Conservation (phyloP, 2,888 invertebrate species). For the Cartodere bifasciata region DNA sequence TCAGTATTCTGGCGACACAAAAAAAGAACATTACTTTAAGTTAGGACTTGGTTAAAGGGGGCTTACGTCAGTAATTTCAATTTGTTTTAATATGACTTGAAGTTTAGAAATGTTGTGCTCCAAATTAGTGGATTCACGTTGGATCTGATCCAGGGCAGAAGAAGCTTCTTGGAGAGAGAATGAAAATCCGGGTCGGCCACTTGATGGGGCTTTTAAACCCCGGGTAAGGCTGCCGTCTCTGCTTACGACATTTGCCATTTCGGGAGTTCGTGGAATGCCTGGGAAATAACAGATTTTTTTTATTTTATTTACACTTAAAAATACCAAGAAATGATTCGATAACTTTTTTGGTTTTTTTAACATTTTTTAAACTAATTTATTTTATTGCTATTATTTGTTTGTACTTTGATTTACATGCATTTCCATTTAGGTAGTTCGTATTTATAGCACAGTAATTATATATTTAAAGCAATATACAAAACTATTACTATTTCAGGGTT, state of each 20-base stretch:
- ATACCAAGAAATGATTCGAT: background rate
- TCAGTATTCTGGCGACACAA: conserved; percentile 11
- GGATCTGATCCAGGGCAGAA: conserved; percentile 47
- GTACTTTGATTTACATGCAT: too few species aligned
- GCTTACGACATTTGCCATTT: conserved; percentile 30
- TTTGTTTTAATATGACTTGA: conserved; percentile 45
- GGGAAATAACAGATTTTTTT: background rate
- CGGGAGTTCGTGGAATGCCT: conserved; percentile 29
- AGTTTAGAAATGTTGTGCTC: conserved; percentile 59
- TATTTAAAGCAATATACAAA: too few species aligned
- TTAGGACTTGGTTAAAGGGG: background rate
- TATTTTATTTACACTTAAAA: background rate
- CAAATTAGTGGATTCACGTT: conserved; percentile 51
- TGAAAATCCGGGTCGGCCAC: conserved; percentile 41
- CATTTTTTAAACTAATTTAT: background rate
- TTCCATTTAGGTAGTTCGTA: too few species aligned
- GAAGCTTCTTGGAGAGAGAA: conserved; percentile 59
- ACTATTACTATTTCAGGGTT: too few species aligned
- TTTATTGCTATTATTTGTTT: too few species aligned
- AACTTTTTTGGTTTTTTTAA: background rate
- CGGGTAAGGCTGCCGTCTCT: conserved; percentile 35
- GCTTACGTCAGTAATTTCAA: conserved; percentile 27
- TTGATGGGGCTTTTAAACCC: conserved; percentile 27
- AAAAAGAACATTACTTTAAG: conserved; percentile 2
- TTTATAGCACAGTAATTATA: too few species aligned